Conservation (phyloP, 2,113 vertebrate species). For the Sula dactylatra region DNA sequence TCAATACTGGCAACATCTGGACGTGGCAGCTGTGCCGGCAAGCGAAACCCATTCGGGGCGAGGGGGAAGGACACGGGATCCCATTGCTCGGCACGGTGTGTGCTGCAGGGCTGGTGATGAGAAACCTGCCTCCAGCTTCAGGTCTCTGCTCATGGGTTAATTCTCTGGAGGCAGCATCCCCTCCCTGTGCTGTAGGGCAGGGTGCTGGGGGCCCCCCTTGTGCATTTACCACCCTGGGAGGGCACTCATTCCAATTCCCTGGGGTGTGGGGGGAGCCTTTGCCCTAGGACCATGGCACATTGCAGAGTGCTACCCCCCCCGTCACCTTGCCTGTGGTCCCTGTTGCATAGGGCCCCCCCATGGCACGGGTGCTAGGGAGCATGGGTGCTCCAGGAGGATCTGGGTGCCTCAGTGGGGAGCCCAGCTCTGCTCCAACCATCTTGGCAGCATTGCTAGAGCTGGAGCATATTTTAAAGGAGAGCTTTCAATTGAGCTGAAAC, state of each 20-base stretch:
- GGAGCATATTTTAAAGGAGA: background rate
- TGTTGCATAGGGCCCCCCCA: fast-evolving
- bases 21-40: constrained; percentile 15
- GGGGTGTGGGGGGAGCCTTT: background rate
- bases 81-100: fast-evolving
- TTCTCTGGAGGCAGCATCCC: background rate
- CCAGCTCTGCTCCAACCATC: background rate
- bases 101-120: background rate
- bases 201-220: fast-evolving
- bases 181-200: background rate
- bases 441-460: background rate
- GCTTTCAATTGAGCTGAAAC: background rate
- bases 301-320: background rate
- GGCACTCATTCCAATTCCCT: fast-evolving
- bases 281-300: fast-evolving
- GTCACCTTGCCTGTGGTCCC: background rate
- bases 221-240: fast-evolving
- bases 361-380: background rate
- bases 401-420: background rate
- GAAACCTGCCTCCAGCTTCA: background rate
- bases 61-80: background rate
- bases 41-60: background rate
- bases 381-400: background rate
- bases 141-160: fast-evolving
- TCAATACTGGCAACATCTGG: constrained; percentile 53